Evolutionary conservation across 2,113 vertebrate species (phyloP), one percentile per base, ranked within the genome.

Genomic region (Otis tarda): DNA sequence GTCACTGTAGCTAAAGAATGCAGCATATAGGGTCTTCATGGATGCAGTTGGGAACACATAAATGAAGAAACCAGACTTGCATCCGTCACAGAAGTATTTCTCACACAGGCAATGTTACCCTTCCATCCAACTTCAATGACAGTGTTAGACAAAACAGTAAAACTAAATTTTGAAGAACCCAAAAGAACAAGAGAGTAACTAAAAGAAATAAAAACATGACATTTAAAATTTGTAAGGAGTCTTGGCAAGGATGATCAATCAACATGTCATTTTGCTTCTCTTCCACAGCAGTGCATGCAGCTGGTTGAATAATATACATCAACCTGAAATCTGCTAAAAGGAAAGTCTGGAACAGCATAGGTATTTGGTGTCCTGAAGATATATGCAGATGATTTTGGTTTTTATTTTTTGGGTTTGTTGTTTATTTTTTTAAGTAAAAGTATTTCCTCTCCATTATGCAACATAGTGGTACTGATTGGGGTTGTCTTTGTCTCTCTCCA

Each of bases 401-500:
- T 91, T 43, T 30, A 3, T 73, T 82, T 84, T 64, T 56, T 39
- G 6, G 7, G 2, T 7, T 69, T 50, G 5, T 22, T 35, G 57
- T 31, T 7, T 24, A 2, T 35, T 12, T 82, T 91, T 57, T 80
- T 64, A 3, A 81, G 89, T 93, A 93, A 71, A 95, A 94, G 59
- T 33, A 52, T 57, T 45, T 88, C 57, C 37, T 43, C 53, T 76
- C 37, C 55, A 55, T 99, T 98, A 99, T 90, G 99, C 99, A 98
- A 99, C 99, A 52, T 99, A 99, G 97, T 99, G 99, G 98, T 99
- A 99, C 97, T 99, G 99, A 96, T 99, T 99, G 5, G 99, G 98
- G 84, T 98, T 99, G 97, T 99, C 99, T 97, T 99, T 99, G 97
- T 99, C 99, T 67, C 99, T 98, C 92, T 99, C 99, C 99, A 99